Percentiles rank a stretch among this genome's conserved stretches.
Conservation (phyloP, 2,113 vertebrate species). For the Erpornis zantholeuca region DNA sequence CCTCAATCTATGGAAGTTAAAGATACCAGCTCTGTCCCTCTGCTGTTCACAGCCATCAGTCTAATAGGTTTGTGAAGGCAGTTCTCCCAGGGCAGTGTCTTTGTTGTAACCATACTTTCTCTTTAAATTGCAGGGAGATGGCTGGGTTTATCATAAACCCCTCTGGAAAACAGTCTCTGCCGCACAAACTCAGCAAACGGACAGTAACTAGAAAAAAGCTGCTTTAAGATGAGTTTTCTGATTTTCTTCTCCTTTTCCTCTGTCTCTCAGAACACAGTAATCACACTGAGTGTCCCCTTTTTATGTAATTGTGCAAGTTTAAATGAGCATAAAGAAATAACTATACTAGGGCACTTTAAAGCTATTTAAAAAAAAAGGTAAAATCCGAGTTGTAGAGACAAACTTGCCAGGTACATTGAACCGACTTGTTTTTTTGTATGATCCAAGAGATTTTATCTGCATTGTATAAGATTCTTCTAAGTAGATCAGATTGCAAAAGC, state of each 20-base stretch:
- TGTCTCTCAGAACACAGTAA: constrained; percentile 59
- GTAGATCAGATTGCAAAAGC: constrained; percentile 56
- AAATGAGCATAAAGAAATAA: constrained; percentile 61
- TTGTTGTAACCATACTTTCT: background rate
- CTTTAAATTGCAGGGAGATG: constrained; percentile 84
- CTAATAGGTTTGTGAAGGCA: background rate
- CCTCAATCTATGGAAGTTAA: background rate
- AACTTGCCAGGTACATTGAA: constrained; percentile 50
- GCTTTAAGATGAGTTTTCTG: constrained; percentile 53
- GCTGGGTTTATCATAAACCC: constrained; percentile 92
- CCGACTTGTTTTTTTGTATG: constrained; percentile 55
- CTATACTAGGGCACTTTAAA: constrained; percentile 63
- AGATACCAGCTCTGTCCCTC: background rate
- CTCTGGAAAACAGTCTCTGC: constrained; percentile 85
- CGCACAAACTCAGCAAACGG: constrained; percentile 64
- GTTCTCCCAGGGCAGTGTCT: background rate
- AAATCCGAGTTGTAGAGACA: constrained; percentile 43
- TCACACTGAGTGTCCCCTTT: constrained; percentile 64
- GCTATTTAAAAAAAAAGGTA: constrained; percentile 4
- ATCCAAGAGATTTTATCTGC: constrained; percentile 64
- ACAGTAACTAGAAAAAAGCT: constrained; percentile 42
- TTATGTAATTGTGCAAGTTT: constrained; percentile 65
- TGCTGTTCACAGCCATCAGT: background rate
- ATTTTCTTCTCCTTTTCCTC: constrained; percentile 38
- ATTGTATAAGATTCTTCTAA: constrained; percentile 50